Base-by-base conservation (phyloP, 1,140 invertebrate species). In the Drosophila jambulina region DNA sequence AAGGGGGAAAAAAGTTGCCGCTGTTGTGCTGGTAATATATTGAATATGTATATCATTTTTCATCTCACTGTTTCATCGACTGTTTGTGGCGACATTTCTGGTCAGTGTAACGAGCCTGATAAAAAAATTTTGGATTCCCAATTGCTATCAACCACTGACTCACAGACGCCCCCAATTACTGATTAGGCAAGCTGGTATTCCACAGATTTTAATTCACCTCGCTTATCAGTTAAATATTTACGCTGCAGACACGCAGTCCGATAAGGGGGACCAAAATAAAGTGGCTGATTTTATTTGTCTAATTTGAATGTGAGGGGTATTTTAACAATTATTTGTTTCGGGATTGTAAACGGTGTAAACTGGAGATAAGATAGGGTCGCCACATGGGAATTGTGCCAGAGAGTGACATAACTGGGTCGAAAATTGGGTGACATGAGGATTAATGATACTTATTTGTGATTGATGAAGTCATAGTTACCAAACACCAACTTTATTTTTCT, bases 201-300 rank as follows among this genome's bases (percentile, higher is more conserved):
- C 56, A 53, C 43, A 53, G 48, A 54, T 68, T 68, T 77, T 21
- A 40, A 12, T 62, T 53, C 29, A 29, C 43, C 36, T 25, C 10
- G 13, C 58, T 60, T 77, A 78, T 78, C 75, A 78, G 64, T 61
- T 59, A 56, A 75, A 75, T 40, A 63, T 40, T 74, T 63, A 62
- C 58, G 57, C 21, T 62, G 25, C 57, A 63, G 48, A 74, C 69
- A 75, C 48, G 70, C 69, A 40, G 19, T n/a, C 3, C 40, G 74
- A 78, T 78, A 78, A 78, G 42, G 51, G 5, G 10, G 6, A 65
- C 29, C 15, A 7, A 40, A 29, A 29, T 36, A 25, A 65, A 25
- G 19, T 36, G 21, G 45, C 45, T 13, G 36, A 29, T 36, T 70
- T 51, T 42, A 45, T 48, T 38, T 56, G 25, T 59, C 21, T 65